Evolutionary conservation across 2,888 invertebrate genomes (phyloP).

Genomic region (Leptopilina syphax): DNA sequence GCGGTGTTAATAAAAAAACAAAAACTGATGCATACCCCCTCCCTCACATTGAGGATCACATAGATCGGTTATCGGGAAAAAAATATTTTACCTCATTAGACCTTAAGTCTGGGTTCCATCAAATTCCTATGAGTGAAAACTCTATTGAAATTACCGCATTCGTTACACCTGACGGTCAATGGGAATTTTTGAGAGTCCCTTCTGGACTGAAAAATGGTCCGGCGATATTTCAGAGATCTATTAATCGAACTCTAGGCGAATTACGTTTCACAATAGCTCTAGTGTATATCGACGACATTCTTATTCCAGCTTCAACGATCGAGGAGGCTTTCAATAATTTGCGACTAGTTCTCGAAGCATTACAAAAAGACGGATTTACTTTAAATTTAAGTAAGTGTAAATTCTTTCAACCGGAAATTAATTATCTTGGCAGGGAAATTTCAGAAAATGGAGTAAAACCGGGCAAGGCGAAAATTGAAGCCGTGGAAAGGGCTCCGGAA

Average conservation of each 20-base stretch:
- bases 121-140: no score
- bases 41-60: no score
- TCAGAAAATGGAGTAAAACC: constrained; percentile 60
- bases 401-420: no score
- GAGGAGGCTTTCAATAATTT: constrained; percentile 6
- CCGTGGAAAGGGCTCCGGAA: constrained; percentile 61
- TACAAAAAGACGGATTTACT: neutral
- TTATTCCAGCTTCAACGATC: neutral
- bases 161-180: no score
- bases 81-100: no score
- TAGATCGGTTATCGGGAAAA: no score
- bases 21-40: no score
- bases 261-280: neutral
- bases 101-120: no score
- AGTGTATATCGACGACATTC: constrained; percentile 38
- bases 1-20: no score
- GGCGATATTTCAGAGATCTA: neutral
- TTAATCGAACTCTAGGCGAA: neutral
- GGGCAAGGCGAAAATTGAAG: constrained; percentile 58
- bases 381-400: no score
- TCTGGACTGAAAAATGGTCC: neutral
- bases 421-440: constrained; percentile 63
- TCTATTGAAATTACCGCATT: no score
- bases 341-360: neutral
- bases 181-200: no score